These are phyloP conservation scores for Neodiprion virginianus DNA, from an alignment of 1,140 invertebrate genomes.

Conservation along the genomic window DNA sequence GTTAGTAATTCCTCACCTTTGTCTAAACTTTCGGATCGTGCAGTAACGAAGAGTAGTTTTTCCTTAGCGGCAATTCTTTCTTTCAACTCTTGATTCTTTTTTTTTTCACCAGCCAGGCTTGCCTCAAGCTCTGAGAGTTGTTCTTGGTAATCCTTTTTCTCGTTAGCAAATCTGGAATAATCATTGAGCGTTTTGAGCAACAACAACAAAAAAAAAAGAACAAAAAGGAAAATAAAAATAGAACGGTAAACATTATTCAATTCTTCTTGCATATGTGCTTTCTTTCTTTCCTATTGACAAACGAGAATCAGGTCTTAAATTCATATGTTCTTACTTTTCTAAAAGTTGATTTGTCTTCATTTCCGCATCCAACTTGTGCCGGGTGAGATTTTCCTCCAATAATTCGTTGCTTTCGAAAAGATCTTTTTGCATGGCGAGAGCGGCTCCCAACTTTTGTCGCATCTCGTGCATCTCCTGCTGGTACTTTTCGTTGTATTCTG, in stretches of 20 bases:
- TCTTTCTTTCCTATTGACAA: too few species aligned
- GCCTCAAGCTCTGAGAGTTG: slow-evolving; percentile 26
- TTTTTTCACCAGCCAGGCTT: slow-evolving; percentile 18
- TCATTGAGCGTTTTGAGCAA: background rate
- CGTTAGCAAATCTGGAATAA: slow-evolving; percentile 28
- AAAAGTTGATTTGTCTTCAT: slow-evolving; percentile 29
- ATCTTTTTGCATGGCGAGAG: slow-evolving; percentile 33
- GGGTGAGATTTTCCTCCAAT: slow-evolving; percentile 31
- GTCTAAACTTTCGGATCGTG: background rate
- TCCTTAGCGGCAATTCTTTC: background rate
- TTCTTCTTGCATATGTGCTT: too few species aligned
- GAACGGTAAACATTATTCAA: too few species aligned
- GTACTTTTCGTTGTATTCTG: slow-evolving; percentile 37
- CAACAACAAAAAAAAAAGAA: slow-evolving; percentile 8
- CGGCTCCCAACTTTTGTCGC: slow-evolving; percentile 36
- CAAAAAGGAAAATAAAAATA: background rate
- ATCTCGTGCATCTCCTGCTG: slow-evolving; percentile 42
- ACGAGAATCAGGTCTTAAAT: background rate
- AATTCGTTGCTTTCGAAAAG: slow-evolving; percentile 34
- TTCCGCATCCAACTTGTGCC: slow-evolving; percentile 22
- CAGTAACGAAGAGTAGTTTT: background rate
- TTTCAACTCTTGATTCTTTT: slow-evolving; percentile 20
- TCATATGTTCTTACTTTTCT: slow-evolving; percentile 36
- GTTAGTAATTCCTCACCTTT: background rate
- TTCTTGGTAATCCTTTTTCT: slow-evolving; percentile 29